Conservation (phyloP, 2,797 vertebrate genomes). For the Catharus ustulatus region DNA sequence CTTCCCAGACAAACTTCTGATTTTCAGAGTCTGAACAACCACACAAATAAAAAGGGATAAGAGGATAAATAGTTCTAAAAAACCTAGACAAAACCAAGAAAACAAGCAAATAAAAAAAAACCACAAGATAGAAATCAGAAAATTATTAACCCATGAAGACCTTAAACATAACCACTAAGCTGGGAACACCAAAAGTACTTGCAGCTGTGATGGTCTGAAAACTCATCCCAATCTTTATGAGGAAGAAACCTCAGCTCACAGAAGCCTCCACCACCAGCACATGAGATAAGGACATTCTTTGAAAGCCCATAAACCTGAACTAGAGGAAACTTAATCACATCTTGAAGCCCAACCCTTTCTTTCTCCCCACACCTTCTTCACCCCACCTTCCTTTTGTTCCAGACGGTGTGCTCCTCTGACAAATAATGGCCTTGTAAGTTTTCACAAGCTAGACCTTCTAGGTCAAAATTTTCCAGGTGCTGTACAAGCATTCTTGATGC, state of each 20-base stretch:
- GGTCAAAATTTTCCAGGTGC: not conserved
- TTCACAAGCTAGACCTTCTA: not conserved
- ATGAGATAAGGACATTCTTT: not conserved
- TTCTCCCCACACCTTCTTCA: not conserved
- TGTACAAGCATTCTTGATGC: not conserved
- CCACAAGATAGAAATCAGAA: not conserved
- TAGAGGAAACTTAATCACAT: not conserved
- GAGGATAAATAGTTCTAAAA: not conserved
- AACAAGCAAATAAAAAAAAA: not conserved
- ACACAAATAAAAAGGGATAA: not conserved
- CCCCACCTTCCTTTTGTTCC: not conserved
- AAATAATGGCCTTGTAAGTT: not conserved
- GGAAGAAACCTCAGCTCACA: not conserved
- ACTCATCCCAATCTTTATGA: not conserved
- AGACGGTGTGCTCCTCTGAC: not conserved
- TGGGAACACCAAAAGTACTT: not conserved
- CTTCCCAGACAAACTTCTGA: not conserved
- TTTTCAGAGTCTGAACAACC: not conserved
- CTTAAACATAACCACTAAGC: not conserved
- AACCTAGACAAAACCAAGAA: not conserved
- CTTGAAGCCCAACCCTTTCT: not conserved
- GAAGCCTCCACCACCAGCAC: not conserved
- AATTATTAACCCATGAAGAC: not conserved
- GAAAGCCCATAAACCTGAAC: not conserved
- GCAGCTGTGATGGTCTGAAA: not conserved